phyloP scores from a whole-genome alignment of 2,113 vertebrate genomes.

The Coptodon bakossiorum region DNA sequence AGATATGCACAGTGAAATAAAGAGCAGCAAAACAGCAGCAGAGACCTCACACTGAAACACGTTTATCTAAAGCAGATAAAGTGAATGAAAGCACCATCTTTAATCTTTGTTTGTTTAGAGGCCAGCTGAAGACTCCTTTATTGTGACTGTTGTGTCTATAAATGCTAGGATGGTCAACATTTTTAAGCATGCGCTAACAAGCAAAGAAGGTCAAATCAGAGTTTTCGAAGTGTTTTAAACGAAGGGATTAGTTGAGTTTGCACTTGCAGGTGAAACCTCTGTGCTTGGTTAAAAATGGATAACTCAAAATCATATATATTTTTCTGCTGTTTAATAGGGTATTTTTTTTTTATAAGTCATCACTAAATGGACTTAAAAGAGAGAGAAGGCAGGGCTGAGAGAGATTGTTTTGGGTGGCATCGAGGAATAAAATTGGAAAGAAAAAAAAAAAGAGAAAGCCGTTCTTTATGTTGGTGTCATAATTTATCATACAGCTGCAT shows the following conservation, averaged over 20 bases:
- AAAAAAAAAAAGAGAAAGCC: not conserved
- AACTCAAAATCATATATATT: not conserved
- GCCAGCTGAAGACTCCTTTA: not conserved
- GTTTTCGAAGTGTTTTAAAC: not conserved
- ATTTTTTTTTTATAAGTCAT: not conserved
- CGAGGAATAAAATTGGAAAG: not conserved
- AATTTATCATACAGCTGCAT: not conserved
- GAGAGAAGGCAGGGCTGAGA: not conserved
- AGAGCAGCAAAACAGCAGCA: not conserved
- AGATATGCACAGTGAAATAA: not conserved
- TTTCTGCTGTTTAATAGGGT: not conserved
- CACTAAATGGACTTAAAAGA: not conserved
- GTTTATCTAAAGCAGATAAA: not conserved
- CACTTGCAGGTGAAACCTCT: not conserved
- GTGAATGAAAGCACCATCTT: not conserved
- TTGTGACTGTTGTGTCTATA: not conserved
- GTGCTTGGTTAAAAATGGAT: not conserved
- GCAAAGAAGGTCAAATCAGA: not conserved
- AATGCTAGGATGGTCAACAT: not conserved
- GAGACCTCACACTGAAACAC: not conserved
- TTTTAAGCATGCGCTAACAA: not conserved
- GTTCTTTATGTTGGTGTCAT: not conserved
- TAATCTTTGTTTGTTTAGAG: not conserved
- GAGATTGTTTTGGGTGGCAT: not conserved
- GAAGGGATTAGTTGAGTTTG: not conserved